These are phyloP conservation scores for Leucophenga montana DNA, from an alignment of 2,888 invertebrate genomes.

Conservation along the genomic window DNA sequence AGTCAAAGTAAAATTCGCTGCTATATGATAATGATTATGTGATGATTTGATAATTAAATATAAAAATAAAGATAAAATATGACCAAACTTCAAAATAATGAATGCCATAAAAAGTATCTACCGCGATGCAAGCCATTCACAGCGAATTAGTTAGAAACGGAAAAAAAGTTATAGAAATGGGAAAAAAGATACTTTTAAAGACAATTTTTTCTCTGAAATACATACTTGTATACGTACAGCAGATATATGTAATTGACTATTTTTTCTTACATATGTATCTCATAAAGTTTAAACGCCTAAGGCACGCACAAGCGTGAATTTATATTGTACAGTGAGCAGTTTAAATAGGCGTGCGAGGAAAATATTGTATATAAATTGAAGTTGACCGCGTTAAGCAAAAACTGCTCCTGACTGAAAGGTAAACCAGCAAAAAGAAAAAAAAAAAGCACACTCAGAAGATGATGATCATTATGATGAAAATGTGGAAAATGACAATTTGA, in stretches of 20 bases:
- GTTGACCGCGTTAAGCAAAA: constrained; percentile 10
- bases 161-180: background rate
- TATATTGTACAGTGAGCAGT: background rate
- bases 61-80: constrained; percentile 57
- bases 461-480: background rate
- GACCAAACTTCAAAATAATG: constrained; percentile 43
- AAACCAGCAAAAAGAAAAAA: background rate
- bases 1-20: background rate
- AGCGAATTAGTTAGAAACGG: background rate
- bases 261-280: too few relatives aligned
- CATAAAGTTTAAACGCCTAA: too few relatives aligned
- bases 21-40: constrained; percentile 57
- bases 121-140: too few relatives aligned
- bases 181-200: background rate
- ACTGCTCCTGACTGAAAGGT: background rate
- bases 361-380: background rate
- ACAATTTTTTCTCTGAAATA: too few relatives aligned
- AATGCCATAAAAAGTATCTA: constrained; percentile 42
- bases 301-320: too few relatives aligned
- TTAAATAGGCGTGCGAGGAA: background rate
- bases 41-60: constrained; percentile 66
- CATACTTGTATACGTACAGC: too few relatives aligned
- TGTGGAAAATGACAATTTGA: background rate
- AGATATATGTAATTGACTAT: too few relatives aligned
- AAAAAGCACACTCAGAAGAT: background rate